Evolutionary conservation across 2,888 invertebrate genomes (phyloP).

Genomic region (Cactoblastis cactorum): DNA sequence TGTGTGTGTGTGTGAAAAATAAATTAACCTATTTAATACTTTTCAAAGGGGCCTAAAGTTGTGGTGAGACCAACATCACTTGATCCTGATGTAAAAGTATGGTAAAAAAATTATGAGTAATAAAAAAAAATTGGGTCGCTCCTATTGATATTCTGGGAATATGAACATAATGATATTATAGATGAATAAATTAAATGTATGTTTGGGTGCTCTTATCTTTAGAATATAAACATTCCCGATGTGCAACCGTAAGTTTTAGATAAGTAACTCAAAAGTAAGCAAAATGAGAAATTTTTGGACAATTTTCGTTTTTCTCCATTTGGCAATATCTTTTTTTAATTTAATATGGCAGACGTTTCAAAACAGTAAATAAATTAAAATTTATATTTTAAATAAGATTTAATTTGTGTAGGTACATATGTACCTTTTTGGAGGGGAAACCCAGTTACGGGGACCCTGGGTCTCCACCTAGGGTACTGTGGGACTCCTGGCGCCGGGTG

Average conservation of each 20-base stretch:
- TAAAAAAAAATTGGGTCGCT: not conserved
- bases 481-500: too few species aligned
- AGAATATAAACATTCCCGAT: constrained; percentile 16
- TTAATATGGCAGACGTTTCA: not conserved
- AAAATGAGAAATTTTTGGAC: not conserved
- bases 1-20: not conserved
- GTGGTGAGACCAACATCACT: constrained; percentile 1
- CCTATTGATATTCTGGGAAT: not conserved
- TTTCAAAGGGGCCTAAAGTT: constrained; percentile 6
- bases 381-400: too few species aligned
- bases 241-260: constrained; percentile 17
- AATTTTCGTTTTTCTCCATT: not conserved
- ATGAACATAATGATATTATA: not conserved
- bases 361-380: too few species aligned
- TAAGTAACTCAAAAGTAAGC: not conserved
- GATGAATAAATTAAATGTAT: constrained; percentile 9
- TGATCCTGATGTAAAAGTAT: not conserved
- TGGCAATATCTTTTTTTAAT: not conserved
- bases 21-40: not conserved
- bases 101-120: not conserved
- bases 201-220: constrained; percentile 13
- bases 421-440: too few species aligned
- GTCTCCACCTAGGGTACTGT: too few species aligned
- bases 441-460: too few species aligned
- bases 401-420: too few species aligned